Percentiles rank a stretch among this genome's conserved stretches.
Conservation (phyloP, 2,113 vertebrate species). For the Charadrius vociferus region DNA sequence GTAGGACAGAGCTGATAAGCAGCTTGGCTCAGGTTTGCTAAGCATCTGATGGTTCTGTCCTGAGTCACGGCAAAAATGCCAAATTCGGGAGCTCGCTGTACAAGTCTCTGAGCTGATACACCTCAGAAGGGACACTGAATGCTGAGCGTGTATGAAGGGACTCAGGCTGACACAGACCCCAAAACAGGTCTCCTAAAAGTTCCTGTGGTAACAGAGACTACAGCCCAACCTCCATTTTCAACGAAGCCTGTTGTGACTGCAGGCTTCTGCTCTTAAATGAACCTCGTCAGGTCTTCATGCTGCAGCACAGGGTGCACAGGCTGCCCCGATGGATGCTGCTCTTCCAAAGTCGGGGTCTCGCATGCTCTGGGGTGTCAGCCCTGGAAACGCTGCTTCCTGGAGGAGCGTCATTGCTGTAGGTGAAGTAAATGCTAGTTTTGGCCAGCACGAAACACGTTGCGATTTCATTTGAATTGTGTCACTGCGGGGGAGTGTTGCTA, state of each 20-base stretch:
- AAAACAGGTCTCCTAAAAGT: background rate
- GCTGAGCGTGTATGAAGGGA: background rate
- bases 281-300: accelerated
- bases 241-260: background rate
- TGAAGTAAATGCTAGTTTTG: background rate
- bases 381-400: background rate
- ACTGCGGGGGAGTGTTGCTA: constrained; percentile 32
- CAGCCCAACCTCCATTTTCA: background rate
- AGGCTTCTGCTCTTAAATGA: background rate
- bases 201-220: accelerated
- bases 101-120: background rate
- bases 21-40: background rate
- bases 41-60: background rate
- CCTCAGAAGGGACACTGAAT: background rate
- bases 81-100: accelerated
- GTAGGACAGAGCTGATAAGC: background rate
- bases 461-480: constrained; percentile 2
- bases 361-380: accelerated
- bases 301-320: background rate
- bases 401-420: background rate
- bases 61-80: background rate
- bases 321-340: accelerated
- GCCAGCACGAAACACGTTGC: background rate
- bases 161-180: background rate
- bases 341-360: accelerated